Percentiles rank a stretch among this genome's conserved stretches.
phyloP scores from a whole-genome alignment of 1,140 invertebrate species.

The Tetraneura akinire region DNA sequence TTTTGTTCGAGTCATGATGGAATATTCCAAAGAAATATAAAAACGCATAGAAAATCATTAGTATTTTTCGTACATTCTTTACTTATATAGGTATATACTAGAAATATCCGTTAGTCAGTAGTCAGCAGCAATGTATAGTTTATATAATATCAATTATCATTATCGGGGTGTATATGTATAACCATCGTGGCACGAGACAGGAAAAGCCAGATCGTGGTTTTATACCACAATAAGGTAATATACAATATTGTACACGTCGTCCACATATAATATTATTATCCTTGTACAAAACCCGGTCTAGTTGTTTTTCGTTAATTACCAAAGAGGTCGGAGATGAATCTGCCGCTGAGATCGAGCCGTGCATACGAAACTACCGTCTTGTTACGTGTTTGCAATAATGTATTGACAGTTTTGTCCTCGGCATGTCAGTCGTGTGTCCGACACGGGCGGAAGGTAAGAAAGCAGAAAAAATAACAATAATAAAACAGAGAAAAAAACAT shows the following conservation, averaged over 20 bases:
- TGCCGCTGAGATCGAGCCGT: slow-evolving; percentile 32
- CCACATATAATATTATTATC: not conserved
- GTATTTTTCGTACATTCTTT: too few species aligned
- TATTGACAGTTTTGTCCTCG: slow-evolving; percentile 40
- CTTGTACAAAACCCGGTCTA: slow-evolving; percentile 35
- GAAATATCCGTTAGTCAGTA: too few species aligned
- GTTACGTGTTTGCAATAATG: slow-evolving; percentile 44
- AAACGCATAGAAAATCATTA: too few species aligned
- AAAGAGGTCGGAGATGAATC: slow-evolving; percentile 35
- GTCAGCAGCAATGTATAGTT: too few species aligned
- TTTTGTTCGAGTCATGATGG: too few species aligned
- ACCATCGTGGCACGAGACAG: slow-evolving; percentile 26
- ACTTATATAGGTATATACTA: too few species aligned
- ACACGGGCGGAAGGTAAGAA: slow-evolving; percentile 35
- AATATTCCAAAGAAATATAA: too few species aligned
- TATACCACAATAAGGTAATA: too few species aligned
- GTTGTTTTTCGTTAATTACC: slow-evolving; percentile 48
- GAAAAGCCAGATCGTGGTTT: not conserved
- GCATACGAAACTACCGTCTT: slow-evolving; percentile 27
- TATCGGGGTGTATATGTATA: not conserved
- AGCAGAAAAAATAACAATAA: not conserved
- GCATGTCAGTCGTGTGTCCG: slow-evolving; percentile 31
- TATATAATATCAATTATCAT: too few species aligned
- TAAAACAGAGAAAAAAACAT: slow-evolving; percentile 4
- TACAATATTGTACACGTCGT: too few species aligned